Conservation (phyloP, 1,140 invertebrate species). For the Drosophila ohnishii region DNA sequence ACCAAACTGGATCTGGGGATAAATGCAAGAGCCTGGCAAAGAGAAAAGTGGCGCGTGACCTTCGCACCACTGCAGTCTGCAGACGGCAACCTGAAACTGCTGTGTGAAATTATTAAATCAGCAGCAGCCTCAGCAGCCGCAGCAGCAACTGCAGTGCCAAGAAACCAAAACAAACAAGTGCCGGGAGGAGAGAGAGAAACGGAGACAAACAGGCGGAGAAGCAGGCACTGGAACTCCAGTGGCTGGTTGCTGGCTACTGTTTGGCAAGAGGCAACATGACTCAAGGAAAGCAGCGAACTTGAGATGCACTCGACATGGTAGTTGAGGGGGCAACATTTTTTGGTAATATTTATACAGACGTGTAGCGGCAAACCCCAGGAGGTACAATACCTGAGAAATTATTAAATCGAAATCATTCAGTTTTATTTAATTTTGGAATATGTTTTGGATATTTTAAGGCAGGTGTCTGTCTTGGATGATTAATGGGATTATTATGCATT, state of each 20-base stretch:
- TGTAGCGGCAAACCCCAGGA: background rate
- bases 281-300: constrained; percentile 33
- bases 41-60: constrained; percentile 76
- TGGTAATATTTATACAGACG: constrained; percentile 2
- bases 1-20: constrained; percentile 58
- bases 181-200: constrained; percentile 18
- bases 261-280: constrained; percentile 39
- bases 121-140: constrained; percentile 16
- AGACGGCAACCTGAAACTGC: constrained; percentile 20
- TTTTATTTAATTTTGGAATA: constrained; percentile 1
- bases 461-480: background rate
- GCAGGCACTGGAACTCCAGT: constrained; percentile 42
- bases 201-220: constrained; percentile 7
- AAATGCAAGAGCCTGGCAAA: constrained; percentile 42
- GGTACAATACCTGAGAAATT: background rate
- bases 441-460: background rate
- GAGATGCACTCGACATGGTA: constrained; percentile 28
- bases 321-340: background rate
- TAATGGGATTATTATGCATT: background rate
- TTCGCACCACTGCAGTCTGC: constrained; percentile 71
- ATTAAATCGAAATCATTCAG: constrained; percentile 5
- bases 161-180: constrained; percentile 58
- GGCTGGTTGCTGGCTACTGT: constrained; percentile 52
- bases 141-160: constrained; percentile 11
- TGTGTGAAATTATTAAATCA: constrained; percentile 54